Evolutionary conservation across 2,888 invertebrate species (phyloP).

Genomic region (Drosophila ustulata): DNA sequence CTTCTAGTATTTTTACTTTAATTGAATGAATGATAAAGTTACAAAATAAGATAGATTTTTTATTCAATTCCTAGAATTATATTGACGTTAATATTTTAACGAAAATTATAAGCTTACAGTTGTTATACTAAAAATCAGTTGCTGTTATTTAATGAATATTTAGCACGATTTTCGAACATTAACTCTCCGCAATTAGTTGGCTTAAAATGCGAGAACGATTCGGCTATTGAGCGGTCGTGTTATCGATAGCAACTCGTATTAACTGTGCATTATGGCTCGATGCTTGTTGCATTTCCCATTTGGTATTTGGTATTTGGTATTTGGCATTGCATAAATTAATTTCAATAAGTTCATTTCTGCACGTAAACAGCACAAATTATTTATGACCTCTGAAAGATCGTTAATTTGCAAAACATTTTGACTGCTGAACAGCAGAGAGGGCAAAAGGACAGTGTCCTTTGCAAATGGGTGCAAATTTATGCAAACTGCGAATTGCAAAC

Average conservation of each 20-base stretch:
- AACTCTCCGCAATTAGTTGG: neutral
- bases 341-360: constrained; percentile 48
- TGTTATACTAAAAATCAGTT: no score
- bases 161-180: neutral
- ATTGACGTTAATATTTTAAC: no score
- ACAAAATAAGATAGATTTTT: no score
- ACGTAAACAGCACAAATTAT: constrained; percentile 45
- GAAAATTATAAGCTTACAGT: no score
- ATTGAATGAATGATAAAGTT: no score
- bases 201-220: neutral
- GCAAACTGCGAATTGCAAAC: constrained; percentile 36
- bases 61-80: no score
- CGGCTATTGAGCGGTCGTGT: constrained; percentile 5
- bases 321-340: constrained; percentile 57
- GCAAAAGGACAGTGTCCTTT: neutral
- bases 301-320: constrained; percentile 15
- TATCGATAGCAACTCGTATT: constrained; percentile 14
- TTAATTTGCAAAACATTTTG: constrained; percentile 66
- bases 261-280: constrained; percentile 15
- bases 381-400: constrained; percentile 44
- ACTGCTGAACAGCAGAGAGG: constrained; percentile 14
- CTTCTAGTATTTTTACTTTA: no score
- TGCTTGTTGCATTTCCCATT: constrained; percentile 12
- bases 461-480: constrained; percentile 61
- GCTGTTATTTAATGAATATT: neutral